Percentiles rank a stretch among this genome's conserved stretches.
Conservation (phyloP, 1,140 invertebrate genomes). For the Drosophila kurseongensis region DNA sequence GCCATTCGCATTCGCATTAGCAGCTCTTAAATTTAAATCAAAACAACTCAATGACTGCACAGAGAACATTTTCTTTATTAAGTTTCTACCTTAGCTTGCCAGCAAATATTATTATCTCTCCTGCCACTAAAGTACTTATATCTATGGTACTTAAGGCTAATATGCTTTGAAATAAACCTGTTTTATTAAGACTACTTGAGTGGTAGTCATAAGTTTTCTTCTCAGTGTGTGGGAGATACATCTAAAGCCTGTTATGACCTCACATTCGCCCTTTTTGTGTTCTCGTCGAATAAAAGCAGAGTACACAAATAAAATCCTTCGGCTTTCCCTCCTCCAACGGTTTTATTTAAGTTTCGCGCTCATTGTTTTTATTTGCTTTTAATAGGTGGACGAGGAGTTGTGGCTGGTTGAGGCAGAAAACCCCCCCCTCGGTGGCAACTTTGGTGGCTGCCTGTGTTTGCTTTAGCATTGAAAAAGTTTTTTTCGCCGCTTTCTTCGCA, state of each 20-base stretch:
- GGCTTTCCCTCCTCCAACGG: constrained; percentile 23
- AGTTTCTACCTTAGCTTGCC: too few species aligned
- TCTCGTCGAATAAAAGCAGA: constrained; percentile 12
- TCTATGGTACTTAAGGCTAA: too few species aligned
- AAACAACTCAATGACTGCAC: constrained; percentile 30
- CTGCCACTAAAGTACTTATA: too few species aligned
- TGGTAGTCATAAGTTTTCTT: background rate
- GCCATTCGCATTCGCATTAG: constrained; percentile 57
- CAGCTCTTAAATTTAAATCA: constrained; percentile 54
- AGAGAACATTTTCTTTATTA: background rate
- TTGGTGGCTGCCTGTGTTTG: constrained; percentile 60
- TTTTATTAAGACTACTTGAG: too few species aligned
- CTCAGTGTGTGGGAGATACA: constrained; percentile 23
- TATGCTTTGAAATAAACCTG: too few species aligned
- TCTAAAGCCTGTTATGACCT: constrained; percentile 39
- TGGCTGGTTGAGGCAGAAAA: constrained; percentile 1
- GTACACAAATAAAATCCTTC: constrained; percentile 38
- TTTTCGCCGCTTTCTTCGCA: constrained; percentile 24
- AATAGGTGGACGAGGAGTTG: constrained; percentile 38
- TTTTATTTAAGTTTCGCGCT: constrained; percentile 71
- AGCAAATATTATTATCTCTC: too few species aligned
- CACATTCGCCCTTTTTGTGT: constrained; percentile 6
- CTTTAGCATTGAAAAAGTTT: constrained; percentile 75
- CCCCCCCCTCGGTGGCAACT: constrained; percentile 35
- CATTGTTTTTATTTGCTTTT: constrained; percentile 73